Base-by-base conservation (phyloP, 2,113 vertebrate species). In the Kryptolebias marmoratus region DNA sequence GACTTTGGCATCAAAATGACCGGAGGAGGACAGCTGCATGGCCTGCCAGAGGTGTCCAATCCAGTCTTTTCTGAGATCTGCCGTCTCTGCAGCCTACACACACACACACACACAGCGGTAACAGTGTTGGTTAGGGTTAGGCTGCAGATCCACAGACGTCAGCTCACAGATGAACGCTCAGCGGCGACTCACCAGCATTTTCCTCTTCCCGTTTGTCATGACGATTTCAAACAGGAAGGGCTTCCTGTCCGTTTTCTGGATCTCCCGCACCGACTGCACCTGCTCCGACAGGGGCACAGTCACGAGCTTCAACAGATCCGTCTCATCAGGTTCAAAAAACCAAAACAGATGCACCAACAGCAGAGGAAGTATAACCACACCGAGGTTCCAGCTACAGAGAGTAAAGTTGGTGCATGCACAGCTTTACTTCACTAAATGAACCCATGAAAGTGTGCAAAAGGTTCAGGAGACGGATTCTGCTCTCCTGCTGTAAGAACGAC, bases 181-280 rank as follows among this genome's bases (percentile, higher is more conserved):
- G 15, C 1, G 0, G 10, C 11, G 14, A 86, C 93, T 94, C 80
- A 95, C 94, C 90, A 95, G 70, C 64, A 94, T 27, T 87, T 95
- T 95, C 68, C 71, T 94, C 86, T 94, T 95, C 65, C 94, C 93
- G 1, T 90, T 94, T 69, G 83, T 93, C 93, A 95, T 91, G 61
- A 58, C 75, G 16, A 95, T 92, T 79, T 95, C 94, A 83, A 95
- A 95, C 45, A 86, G 61, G 14, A 91, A 94, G 48, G 85, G 86
- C 28, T 86, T 92, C 47, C 64, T 78, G 15, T 76, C 85, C 0
- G 55, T 36, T 58, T 58, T 75, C 39, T 75, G 82, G 36, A 93
- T 69, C 69, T 93, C 89, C 47, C 90, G 78, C 54, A 95, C 94
- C 0, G 92, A 92, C 81, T 95, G 92, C 14, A 95, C 83, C 95